These are phyloP conservation scores for Triplophysa tibetana DNA, from an alignment of 2,113 vertebrate species.

Conservation along the genomic window DNA sequence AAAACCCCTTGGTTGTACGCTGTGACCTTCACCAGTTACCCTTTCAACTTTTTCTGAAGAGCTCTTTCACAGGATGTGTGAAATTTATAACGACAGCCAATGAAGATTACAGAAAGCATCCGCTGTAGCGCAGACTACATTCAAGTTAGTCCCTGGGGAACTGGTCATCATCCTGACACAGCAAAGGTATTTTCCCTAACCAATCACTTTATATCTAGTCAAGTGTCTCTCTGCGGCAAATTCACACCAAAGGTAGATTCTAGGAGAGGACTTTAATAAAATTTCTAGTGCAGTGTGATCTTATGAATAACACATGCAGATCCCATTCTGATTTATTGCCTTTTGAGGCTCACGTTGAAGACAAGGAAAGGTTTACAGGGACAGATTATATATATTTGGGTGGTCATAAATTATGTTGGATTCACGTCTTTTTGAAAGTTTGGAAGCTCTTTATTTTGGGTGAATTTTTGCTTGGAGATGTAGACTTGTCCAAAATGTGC, in stretches of 20 bases:
- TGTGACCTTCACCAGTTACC: conserved; percentile 28
- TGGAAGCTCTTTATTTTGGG: conserved; percentile 28
- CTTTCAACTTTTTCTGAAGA: conserved; percentile 32
- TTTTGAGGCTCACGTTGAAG: conserved; percentile 25
- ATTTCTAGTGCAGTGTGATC: conserved; percentile 30
- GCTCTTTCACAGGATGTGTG: conserved; percentile 20
- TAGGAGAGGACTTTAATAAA: conserved; percentile 36
- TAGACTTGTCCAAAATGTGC: not conserved
- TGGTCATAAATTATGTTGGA: conserved; percentile 33
- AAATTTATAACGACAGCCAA: conserved; percentile 12
- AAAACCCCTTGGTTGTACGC: conserved; percentile 39
- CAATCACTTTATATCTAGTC: conserved; percentile 22
- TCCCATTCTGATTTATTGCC: conserved; percentile 41
- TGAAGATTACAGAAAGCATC: conserved; percentile 1
- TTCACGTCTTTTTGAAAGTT: conserved; percentile 22
- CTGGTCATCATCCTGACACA: conserved; percentile 23
- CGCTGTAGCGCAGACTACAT: not conserved
- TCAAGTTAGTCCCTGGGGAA: conserved; percentile 1
- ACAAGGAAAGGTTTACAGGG: conserved; percentile 28
- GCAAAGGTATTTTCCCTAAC: conserved; percentile 11
- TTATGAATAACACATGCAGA: conserved; percentile 49
- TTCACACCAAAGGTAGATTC: conserved; percentile 23
- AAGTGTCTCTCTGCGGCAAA: conserved; percentile 23
- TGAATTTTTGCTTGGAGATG: conserved; percentile 8
- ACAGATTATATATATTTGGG: conserved; percentile 30